phyloP scores from a whole-genome alignment of 64 coral and sea anemone genomes.

The Platygyra sinensis region DNA sequence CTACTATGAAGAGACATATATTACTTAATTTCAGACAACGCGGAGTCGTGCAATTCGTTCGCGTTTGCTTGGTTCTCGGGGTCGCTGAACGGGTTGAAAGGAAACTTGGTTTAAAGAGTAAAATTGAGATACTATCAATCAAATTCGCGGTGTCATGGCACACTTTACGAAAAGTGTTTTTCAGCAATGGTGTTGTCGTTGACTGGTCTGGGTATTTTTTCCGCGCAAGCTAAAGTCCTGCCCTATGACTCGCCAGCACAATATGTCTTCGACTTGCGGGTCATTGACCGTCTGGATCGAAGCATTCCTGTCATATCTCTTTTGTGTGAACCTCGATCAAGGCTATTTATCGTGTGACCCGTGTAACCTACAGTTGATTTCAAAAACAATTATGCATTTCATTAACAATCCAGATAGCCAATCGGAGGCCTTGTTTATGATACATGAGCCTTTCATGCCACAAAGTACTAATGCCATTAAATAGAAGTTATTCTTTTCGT shows the following conservation, averaged over 20 bases:
- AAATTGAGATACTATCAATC: background rate
- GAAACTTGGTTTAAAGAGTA: background rate
- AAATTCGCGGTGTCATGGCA: background rate
- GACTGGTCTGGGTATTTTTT: background rate
- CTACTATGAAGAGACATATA: too few relatives aligned
- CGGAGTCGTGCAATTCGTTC: too few relatives aligned
- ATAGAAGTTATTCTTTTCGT: background rate
- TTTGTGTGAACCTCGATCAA: background rate
- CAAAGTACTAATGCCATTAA: background rate
- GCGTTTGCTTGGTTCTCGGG: background rate
- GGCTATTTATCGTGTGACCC: background rate
- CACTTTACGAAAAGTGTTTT: background rate
- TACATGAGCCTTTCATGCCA: background rate
- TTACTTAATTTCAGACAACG: too few relatives aligned
- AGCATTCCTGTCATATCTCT: slow-evolving; percentile 16
- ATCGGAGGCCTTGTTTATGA: background rate
- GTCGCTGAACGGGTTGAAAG: background rate
- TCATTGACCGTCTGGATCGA: slow-evolving; percentile 25
- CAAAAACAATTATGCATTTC: background rate
- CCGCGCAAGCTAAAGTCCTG: slow-evolving; percentile 23
- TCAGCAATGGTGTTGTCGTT: background rate
- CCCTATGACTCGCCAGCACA: slow-evolving; percentile 8
- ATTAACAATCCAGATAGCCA: background rate
- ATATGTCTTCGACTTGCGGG: slow-evolving; percentile 24
- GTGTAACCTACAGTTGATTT: slow-evolving; percentile 14